Conservation (phyloP, 2,113 vertebrate genomes). For the Misgurnus anguillicaudatus region DNA sequence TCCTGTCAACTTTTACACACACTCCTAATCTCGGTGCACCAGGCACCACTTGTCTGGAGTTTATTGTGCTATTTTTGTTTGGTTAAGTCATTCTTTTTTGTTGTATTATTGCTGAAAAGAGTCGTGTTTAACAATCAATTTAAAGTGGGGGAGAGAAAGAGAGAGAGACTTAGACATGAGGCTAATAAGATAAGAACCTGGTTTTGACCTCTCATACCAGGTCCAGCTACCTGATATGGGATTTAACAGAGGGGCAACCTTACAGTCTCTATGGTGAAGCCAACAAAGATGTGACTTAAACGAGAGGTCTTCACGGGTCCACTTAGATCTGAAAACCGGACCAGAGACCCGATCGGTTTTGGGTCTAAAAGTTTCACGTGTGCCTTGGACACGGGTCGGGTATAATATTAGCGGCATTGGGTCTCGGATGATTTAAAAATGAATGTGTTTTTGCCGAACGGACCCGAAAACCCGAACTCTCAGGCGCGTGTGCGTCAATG, state of each 20-base stretch:
- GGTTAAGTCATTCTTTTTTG: conserved; percentile 44
- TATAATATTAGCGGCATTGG: no score
- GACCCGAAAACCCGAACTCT: no score
- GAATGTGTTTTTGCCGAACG: no score
- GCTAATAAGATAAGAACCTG: conserved; percentile 42
- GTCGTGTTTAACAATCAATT: conserved; percentile 19
- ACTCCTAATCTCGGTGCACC: conserved; percentile 47
- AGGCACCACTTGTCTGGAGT: conserved; percentile 42
- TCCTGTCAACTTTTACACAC: conserved; percentile 48
- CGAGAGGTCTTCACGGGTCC: no score
- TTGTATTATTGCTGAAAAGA: conserved; percentile 32
- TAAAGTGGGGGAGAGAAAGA: not conserved
- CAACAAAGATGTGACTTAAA: no score
- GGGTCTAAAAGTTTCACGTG: no score
- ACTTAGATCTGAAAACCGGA: no score
- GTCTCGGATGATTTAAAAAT: no score
- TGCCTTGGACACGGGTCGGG: no score
- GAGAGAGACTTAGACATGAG: not conserved
- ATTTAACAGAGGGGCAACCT: not conserved
- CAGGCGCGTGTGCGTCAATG: no score
- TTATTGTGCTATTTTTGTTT: conserved; percentile 48
- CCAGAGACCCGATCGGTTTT: no score
- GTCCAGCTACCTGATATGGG: not conserved
- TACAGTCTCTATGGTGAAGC: no score
- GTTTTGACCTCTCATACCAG: conserved; percentile 39